Evolutionary conservation across 2,888 invertebrate genomes (phyloP).

Genomic region (Scaptomyza polygonia): DNA sequence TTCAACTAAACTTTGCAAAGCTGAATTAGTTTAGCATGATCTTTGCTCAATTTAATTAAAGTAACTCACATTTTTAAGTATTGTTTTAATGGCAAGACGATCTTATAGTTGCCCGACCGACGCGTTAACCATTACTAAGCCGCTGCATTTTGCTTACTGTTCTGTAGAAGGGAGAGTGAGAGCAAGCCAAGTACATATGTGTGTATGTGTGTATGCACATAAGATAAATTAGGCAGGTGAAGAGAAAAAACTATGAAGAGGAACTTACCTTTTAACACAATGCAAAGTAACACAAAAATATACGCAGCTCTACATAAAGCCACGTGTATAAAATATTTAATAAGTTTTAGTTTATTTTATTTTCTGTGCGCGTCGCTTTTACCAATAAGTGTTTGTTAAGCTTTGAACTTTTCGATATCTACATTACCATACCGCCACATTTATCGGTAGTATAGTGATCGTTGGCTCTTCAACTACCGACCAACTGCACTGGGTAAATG

Average conservation of each 20-base stretch:
- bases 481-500: too few species aligned
- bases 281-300: too few species aligned
- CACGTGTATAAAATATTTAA: neutral
- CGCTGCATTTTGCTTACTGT: neutral
- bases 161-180: neutral
- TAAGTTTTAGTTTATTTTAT: neutral
- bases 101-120: neutral
- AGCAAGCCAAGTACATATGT: neutral
- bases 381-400: too few species aligned
- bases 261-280: too few species aligned
- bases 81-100: too few species aligned
- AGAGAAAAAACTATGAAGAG: too few species aligned
- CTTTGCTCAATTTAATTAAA: neutral
- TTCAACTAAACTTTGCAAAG: neutral
- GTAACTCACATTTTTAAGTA: too few species aligned
- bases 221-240: too few species aligned
- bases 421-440: neutral
- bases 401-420: neutral
- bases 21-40: neutral
- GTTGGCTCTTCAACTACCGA: neutral
- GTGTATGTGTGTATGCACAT: too few species aligned
- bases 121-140: neutral
- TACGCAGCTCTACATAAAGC: neutral
- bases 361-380: neutral
- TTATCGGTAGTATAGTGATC: neutral